Base-by-base conservation (phyloP, 2,113 vertebrate genomes). In the Scophthalmus maximus region DNA sequence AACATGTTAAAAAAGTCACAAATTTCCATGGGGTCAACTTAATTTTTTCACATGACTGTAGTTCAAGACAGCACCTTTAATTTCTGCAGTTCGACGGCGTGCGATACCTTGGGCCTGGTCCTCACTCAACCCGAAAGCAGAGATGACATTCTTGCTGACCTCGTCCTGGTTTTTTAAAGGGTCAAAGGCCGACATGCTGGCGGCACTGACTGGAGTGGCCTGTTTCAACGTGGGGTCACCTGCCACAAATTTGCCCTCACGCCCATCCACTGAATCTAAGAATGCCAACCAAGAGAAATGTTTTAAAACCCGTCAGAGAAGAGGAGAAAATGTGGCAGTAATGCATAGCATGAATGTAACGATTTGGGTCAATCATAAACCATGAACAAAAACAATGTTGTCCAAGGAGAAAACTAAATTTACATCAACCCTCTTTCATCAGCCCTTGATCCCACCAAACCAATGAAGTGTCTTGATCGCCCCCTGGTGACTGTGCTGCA, bases 111-210 rank as follows among this genome's bases (percentile, higher is more conserved):
- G 92, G 84, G 93, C 93, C 81, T 97, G 96, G 86, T 98, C 96
- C 87, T 99, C 97, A 60, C 95, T 94, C 88, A 99, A 89, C 72
- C 98, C 97, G 78, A 98, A 98, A 0, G 97, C 95, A 50, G 98
- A 98, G 93, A 99, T 98, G 82, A 99, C 96, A 85, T 98, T 99
- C 94, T 98, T 98, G 94, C 86, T 97, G 92, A 99, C 95, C 89
- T 98, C 98, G 70, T 98, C 97, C 93, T 98, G 97, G 93, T 98
- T 99, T 93, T 99, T 99, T 59, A 99, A 90, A 0, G 97, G 97
- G 92, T 99, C 98, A 73, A 99, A 99, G 52, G 98, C 97, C 62
- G 96, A 99, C 97, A 99, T 99, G 91, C 96, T 99, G 68, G 96
- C 98, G 83, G 96, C 96, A 81, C 97, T 99, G 85, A 98, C 98